phyloP scores from a whole-genome alignment of 2,113 vertebrate genomes.

The Apodemus sylvaticus region DNA sequence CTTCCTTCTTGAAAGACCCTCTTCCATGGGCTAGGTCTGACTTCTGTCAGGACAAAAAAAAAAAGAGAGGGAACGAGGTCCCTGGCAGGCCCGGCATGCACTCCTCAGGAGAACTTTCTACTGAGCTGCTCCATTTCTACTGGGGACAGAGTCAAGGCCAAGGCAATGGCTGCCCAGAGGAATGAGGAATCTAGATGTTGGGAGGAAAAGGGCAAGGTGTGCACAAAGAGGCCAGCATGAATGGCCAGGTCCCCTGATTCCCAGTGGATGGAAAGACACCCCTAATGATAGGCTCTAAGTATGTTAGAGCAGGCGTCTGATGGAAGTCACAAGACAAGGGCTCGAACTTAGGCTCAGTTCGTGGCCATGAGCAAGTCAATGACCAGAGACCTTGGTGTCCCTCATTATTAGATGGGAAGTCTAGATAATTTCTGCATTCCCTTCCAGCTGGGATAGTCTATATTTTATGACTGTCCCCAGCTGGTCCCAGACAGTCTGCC shows the following conservation, averaged over 20 bases:
- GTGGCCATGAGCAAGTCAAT: background rate
- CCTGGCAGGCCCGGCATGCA: constrained; percentile 15
- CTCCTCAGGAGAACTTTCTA: constrained; percentile 57
- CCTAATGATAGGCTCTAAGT: background rate
- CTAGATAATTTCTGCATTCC: constrained; percentile 25
- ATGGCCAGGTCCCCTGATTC: background rate
- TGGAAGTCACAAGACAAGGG: background rate
- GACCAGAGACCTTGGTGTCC: constrained; percentile 46
- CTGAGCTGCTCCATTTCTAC: constrained; percentile 16
- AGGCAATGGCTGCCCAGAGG: constrained; percentile 18
- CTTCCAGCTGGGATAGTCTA: constrained; percentile 35
- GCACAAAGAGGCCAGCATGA: accelerated
- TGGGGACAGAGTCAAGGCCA: constrained; percentile 50
- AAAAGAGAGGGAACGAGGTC: background rate
- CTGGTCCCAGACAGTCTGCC: constrained; percentile 74
- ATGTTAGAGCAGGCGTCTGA: background rate
- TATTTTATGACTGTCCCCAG: constrained; percentile 67
- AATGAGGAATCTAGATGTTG: constrained; percentile 14
- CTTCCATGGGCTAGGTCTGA: constrained; percentile 48
- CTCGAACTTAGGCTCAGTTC: background rate
- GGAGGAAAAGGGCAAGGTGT: background rate
- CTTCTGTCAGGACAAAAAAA: constrained; percentile 67
- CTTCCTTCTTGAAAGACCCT: constrained; percentile 44
- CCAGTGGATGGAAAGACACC: background rate
- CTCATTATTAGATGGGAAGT: constrained; percentile 32